Conservation (phyloP, 1,140 invertebrate genomes). For the Drosophila pruinosa region DNA sequence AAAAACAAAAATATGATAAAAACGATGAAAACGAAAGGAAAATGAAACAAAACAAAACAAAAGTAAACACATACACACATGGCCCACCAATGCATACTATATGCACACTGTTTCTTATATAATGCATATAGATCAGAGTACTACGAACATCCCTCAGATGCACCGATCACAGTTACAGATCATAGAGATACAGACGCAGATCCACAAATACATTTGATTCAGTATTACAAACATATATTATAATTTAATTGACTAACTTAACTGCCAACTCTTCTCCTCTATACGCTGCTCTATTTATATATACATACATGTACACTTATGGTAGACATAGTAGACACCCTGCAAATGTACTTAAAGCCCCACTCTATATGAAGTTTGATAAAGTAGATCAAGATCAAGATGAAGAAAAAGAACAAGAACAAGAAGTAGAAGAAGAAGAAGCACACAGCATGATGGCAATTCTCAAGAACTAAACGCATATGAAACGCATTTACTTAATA, state of each 20-base stretch:
- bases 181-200: neutral
- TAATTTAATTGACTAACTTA: conserved; percentile 20
- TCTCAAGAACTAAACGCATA: conserved; percentile 42
- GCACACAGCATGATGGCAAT: conserved; percentile 45
- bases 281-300: neutral
- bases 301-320: neutral
- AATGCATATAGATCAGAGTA: conserved; percentile 38
- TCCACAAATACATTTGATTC: conserved; percentile 7
- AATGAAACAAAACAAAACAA: conserved; percentile 10
- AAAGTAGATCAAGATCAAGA: neutral
- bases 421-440: conserved; percentile 16
- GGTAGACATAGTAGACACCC: conserved; percentile 9
- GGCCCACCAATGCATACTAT: conserved; percentile 79
- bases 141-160: conserved; percentile 14
- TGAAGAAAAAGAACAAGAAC: neutral
- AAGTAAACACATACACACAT: conserved; percentile 40
- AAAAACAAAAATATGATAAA: conserved; percentile 33
- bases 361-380: neutral
- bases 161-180: conserved; percentile 6
- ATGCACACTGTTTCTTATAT: conserved; percentile 77
- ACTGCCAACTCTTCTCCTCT: conserved; percentile 32
- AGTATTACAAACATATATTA: conserved; percentile 12
- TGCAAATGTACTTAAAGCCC: conserved; percentile 3
- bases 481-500: conserved; percentile 65
- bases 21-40: conserved; percentile 29